phyloP scores from a whole-genome alignment of 1,140 invertebrate genomes.

The Mamestra configurata region DNA sequence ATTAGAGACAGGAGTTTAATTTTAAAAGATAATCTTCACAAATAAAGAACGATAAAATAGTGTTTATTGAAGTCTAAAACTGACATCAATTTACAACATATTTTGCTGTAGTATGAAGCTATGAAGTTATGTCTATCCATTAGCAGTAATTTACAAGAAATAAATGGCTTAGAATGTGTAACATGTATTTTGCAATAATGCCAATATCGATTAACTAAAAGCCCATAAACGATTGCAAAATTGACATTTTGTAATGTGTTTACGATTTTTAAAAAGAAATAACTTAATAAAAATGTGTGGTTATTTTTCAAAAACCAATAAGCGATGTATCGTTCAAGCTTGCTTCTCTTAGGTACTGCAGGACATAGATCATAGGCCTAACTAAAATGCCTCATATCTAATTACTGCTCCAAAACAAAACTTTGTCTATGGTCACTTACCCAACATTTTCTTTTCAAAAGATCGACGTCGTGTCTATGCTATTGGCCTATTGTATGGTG shows the following conservation, averaged over 20 bases:
- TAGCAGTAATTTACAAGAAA: conserved; percentile 30
- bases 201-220: conserved; percentile 1
- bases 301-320: no score
- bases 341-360: no score
- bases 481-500: conserved; percentile 9
- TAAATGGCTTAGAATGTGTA: neutral
- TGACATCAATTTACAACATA: conserved; percentile 1
- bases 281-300: no score
- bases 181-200: neutral
- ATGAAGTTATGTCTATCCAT: conserved; percentile 21
- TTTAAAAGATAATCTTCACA: neutral
- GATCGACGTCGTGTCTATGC: neutral
- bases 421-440: neutral
- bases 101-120: neutral
- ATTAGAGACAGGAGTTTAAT: neutral
- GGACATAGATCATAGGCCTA: no score
- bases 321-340: no score
- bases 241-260: neutral
- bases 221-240: neutral
- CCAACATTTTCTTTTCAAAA: conserved; percentile 2
- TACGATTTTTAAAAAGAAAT: neutral
- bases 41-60: no score
- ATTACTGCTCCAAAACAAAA: neutral
- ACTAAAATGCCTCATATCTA: neutral
- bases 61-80: neutral